Conservation (phyloP, 2,113 vertebrate genomes). For the Xenopus borealis region DNA sequence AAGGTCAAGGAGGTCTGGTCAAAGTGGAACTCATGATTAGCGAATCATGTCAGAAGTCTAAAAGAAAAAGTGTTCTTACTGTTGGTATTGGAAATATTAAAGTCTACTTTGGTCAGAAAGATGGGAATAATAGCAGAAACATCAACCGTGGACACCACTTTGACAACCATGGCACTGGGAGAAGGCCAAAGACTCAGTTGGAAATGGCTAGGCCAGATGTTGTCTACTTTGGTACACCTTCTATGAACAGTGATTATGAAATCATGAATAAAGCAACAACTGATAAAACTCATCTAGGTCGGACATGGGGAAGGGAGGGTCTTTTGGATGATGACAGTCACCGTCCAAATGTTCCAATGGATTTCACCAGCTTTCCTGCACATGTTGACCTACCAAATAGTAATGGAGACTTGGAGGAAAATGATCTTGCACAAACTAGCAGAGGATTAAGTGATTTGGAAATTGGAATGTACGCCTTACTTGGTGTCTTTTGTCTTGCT, state of each 20-base stretch:
- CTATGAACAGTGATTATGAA: conserved; percentile 67
- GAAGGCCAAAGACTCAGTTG: conserved; percentile 53
- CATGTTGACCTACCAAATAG: conserved; percentile 68
- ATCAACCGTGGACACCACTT: conserved; percentile 50
- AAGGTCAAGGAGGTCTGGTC: conserved; percentile 81
- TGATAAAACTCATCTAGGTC: conserved; percentile 63
- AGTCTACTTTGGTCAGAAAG: conserved; percentile 75
- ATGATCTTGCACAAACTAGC: conserved; percentile 62
- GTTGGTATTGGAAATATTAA: conserved; percentile 75
- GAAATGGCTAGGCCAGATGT: conserved; percentile 49
- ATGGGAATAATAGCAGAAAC: conserved; percentile 53
- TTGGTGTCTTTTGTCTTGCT: conserved; percentile 90
- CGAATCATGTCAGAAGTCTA: conserved; percentile 85
- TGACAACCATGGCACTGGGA: conserved; percentile 54
- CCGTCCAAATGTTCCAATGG: conserved; percentile 59
- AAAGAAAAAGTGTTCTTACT: conserved; percentile 81
- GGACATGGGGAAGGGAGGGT: conserved; percentile 57
- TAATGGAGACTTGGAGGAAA: conserved; percentile 53
- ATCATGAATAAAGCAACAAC: conserved; percentile 67
- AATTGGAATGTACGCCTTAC: conserved; percentile 89
- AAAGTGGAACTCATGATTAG: conserved; percentile 84
- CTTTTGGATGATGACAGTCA: conserved; percentile 62
- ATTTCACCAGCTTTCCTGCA: conserved; percentile 75
- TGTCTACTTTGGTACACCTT: conserved; percentile 55
- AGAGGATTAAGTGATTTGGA: conserved; percentile 86